Base-by-base conservation (phyloP, 1,140 invertebrate species). In the Parapsyche elsis region DNA sequence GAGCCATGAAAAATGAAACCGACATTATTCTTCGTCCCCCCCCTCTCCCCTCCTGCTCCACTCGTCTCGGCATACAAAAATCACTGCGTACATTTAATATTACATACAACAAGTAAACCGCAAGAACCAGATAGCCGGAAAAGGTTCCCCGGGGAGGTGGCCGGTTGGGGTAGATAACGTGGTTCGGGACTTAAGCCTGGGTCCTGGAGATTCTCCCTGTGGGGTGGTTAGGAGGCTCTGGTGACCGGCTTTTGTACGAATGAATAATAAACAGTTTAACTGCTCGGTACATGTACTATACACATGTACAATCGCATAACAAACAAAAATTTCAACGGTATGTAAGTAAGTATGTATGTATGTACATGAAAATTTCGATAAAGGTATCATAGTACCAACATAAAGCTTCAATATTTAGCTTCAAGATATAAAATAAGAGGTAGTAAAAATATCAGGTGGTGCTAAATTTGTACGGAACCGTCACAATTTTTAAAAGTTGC, bases 201-300 rank as follows among this genome's bases (percentile, higher is more conserved):
- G 73, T 57, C 21, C 64, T 38, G 2, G 30, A 38, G 30, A 38
- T 7, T 7, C 30, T 38, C 30, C 30, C 30, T 4, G 30, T 38
- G 30, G n/a, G 30, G 30, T 38, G 24, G 64, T 23, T 30, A 9
- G 38, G 19, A 67, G 76, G n/a, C 24, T 16, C 9, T 26, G 5
- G 53, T 0, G 26, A 59, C 21, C 45, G 26, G 23, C 71, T 77
- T 81, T 81, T 79, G 77, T 81, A 57, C 53, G 64, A 76, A 81
- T 81, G 81, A 81, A 81, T 81, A 81, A 81, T 81, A 81, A 79
- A 81, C 81, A 81, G 77, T 81, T 81, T 81, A 81, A 78, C 80
- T 81, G 70, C 14, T 5, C 1, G 57, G n/a, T 61, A 21, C 16
- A 61, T 7, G 2, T 38, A 38, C 30, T n/a, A 38, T 38, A 38